Evolutionary conservation across 2,888 invertebrate species (phyloP).

Genomic region (Dryobota labecula): DNA sequence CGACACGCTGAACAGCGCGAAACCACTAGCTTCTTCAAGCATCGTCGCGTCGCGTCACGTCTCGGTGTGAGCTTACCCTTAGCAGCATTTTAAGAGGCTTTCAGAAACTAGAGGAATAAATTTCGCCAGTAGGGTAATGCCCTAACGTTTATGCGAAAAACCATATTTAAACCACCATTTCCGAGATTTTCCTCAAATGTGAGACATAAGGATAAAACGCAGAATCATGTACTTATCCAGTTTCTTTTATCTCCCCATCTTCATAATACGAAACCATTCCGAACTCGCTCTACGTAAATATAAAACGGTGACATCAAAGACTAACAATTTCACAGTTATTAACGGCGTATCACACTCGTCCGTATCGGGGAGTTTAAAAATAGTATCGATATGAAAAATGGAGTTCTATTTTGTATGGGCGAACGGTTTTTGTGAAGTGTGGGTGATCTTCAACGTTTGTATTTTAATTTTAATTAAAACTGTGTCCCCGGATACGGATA

Average conservation of each 20-base stretch:
- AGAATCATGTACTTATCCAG: constrained; percentile 18
- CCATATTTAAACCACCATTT: not conserved
- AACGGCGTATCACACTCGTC: constrained; percentile 34
- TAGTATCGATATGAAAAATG: constrained; percentile 41
- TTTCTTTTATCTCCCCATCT: constrained; percentile 16
- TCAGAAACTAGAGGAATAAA: not conserved
- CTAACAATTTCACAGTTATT: constrained; percentile 66
- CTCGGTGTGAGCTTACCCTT: too few species aligned
- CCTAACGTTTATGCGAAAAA: constrained; percentile 8
- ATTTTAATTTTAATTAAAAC: not conserved
- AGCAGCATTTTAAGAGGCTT: not conserved
- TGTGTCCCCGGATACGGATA: not conserved
- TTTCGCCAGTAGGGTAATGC: not conserved
- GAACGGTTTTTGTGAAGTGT: not conserved
- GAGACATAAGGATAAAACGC: constrained; percentile 24
- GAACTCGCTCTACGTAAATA: constrained; percentile 35
- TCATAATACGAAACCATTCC: constrained; percentile 29
- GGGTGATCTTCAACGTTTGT: not conserved
- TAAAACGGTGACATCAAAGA: constrained; percentile 59
- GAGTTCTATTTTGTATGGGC: not conserved
- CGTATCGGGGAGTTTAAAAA: constrained; percentile 27
- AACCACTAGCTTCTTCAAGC: too few species aligned
- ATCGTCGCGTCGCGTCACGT: too few species aligned
- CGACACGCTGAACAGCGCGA: too few species aligned
- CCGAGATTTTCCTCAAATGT: constrained; percentile 19